Base-by-base conservation (phyloP, 2,797 vertebrate genomes). In the Glyptemys insculpta region DNA sequence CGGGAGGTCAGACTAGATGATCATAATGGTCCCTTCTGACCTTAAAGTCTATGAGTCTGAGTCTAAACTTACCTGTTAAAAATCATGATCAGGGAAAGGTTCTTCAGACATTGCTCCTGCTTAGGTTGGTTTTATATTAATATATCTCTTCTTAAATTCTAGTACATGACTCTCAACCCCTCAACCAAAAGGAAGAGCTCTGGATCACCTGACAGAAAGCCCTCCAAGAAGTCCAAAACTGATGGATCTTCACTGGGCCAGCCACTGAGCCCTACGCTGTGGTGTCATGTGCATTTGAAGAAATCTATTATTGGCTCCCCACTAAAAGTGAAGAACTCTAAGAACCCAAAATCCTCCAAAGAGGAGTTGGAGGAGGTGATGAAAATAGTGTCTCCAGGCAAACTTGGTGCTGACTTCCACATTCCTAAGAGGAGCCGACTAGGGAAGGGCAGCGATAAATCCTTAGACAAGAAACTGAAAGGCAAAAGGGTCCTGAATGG, bases 161-260 rank as follows among this genome's bases (percentile, higher is more conserved):
- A 99, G 99, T 99, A 99, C 96, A 98, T 99, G 98, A 99, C 99
- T 88, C 99, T 99, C 91, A 99, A 99, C 96, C 99, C 99, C 31
- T 99, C 99, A 6, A 83, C 98, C 9, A 99, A 99, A 96, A 99
- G 99, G 76, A 99, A 99, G 97, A 99, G 98, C 93, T 90, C 99
- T 93, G 97, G 97, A 2, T 99, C 99, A 19, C 98, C 99, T 18
- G 99, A 99, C 14, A 98, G 99, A 91, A 99, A 99, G 93, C 97
- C 98, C 15, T 97, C 95, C 87, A 99, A 99, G 97, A 99, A 98
- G 97, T 93, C 98, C 12, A 99, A 99, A 98, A 92, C 93, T 0
- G 99, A 99, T 56, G 97, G 78, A 19, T 98, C 99, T 44, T 97
- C 98, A 86, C 95, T 98, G 53, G 98, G 97, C 89, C 98, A 99